A percentile compares a stretch with the other conserved stretches of the same genome.
phyloP scores from a whole-genome alignment of 2,888 invertebrate species.

The Herminia tarsipennalis region DNA sequence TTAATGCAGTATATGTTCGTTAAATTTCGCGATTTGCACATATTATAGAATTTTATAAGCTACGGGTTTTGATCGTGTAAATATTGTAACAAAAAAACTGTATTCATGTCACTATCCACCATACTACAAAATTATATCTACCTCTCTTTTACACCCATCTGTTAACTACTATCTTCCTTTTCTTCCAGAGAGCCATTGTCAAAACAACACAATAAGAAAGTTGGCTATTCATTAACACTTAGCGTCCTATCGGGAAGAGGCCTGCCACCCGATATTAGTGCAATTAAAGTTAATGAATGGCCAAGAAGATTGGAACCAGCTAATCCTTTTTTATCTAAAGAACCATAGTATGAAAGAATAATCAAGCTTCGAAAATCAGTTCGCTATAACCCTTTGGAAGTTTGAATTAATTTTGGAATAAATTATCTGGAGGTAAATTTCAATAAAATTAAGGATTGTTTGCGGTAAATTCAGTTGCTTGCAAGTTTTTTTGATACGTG shows the following conservation, averaged over 20 bases:
- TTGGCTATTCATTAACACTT: constrained; percentile 31
- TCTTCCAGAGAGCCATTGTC: constrained; percentile 17
- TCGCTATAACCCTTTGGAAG: constrained; percentile 11
- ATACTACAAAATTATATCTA: no score
- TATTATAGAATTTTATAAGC: no score
- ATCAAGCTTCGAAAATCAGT: constrained; percentile 14
- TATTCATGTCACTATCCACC: no score
- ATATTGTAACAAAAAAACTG: no score
- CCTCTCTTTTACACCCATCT: no score
- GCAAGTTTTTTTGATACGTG: no score
- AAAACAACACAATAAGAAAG: constrained; percentile 25
- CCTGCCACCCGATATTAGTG: constrained; percentile 24
- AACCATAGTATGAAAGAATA: constrained; percentile 23
- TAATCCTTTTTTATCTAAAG: constrained; percentile 25
- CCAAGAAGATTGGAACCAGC: constrained; percentile 18
- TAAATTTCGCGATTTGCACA: no score
- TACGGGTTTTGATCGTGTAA: no score
- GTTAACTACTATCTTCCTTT: no score
- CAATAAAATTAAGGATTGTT: neutral
- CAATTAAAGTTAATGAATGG: constrained; percentile 40
- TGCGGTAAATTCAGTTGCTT: no score
- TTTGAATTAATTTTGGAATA: constrained; percentile 23
- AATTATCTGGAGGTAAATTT: constrained; percentile 10
- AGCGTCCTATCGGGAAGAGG: constrained; percentile 22
- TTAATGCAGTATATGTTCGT: no score